These are phyloP conservation scores for Rhinella marina DNA, from an alignment of 2,797 vertebrate species.

Conservation along the genomic window DNA sequence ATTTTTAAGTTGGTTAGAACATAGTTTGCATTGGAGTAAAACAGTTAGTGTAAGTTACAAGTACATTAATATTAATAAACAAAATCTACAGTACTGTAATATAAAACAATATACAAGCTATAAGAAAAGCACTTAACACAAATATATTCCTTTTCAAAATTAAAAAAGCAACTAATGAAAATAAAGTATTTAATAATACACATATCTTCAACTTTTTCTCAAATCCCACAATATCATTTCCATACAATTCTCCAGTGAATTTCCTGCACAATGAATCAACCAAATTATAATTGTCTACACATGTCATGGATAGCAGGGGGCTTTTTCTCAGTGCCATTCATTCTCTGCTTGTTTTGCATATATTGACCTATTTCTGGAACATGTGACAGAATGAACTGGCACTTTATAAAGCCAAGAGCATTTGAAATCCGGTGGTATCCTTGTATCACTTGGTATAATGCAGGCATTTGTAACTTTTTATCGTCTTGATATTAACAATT, in stretches of 20 bases:
- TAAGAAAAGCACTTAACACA: not conserved
- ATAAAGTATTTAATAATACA: not conserved
- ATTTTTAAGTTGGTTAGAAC: no score
- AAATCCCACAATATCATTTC: conserved; percentile 14
- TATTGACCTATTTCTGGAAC: conserved; percentile 54
- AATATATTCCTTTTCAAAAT: not conserved
- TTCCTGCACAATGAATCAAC: conserved; percentile 54
- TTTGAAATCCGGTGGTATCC: not conserved
- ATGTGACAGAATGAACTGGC: conserved; percentile 41
- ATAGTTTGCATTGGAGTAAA: no score
- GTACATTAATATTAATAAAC: no score
- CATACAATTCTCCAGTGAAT: conserved; percentile 26
- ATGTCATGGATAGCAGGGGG: conserved; percentile 52
- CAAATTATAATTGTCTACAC: conserved; percentile 58
- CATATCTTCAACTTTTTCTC: not conserved
- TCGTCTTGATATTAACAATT: not conserved
- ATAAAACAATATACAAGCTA: not conserved
- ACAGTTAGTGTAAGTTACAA: no score
- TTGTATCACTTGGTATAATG: not conserved
- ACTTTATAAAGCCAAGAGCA: not conserved
- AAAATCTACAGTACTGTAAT: no score
- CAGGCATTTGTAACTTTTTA: not conserved
- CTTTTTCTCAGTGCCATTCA: conserved; percentile 41
- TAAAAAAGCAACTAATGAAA: not conserved
- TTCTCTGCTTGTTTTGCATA: conserved; percentile 52